phyloP scores from a whole-genome alignment of 2,888 invertebrate genomes.

The Panorpa germanica region DNA sequence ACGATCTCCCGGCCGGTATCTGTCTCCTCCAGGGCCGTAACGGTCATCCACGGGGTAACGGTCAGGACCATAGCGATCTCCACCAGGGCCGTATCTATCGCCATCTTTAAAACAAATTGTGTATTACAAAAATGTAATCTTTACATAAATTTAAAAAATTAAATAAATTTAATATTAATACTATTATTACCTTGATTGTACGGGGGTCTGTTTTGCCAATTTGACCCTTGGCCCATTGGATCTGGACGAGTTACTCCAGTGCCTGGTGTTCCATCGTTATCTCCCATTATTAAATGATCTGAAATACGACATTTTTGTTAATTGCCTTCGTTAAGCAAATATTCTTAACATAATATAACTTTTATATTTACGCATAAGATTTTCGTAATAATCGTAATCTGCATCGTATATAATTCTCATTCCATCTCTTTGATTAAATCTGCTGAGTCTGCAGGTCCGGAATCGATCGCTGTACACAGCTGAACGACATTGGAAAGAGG shows the following conservation, averaged over 20 bases:
- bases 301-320: conserved; percentile 9
- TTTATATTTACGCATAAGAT: conserved; percentile 65
- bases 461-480: conserved; percentile 77
- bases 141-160: not conserved
- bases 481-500: conserved; percentile 77
- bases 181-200: conserved; percentile 14
- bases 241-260: conserved; percentile 16
- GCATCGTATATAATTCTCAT: conserved; percentile 79
- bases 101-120: too few species aligned
- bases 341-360: conserved; percentile 4
- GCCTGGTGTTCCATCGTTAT: conserved; percentile 17
- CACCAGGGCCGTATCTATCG: conserved; percentile 21
- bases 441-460: conserved; percentile 64
- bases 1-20: conserved; percentile 19
- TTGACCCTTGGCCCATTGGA: conserved; percentile 15
- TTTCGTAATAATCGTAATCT: conserved; percentile 85
- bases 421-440: conserved; percentile 74
- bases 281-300: conserved; percentile 25
- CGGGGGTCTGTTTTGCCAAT: conserved; percentile 16
- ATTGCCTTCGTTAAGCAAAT: not conserved
- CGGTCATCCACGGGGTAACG: conserved; percentile 20
- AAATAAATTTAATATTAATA: conserved; percentile 3
- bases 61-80: conserved; percentile 11
- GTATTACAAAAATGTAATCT: too few species aligned
- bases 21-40: conserved; percentile 23